Evolutionary conservation across 2,113 vertebrate genomes (phyloP), one percentile per base, ranked within the genome.

Genomic region (Strigops habroptila): DNA sequence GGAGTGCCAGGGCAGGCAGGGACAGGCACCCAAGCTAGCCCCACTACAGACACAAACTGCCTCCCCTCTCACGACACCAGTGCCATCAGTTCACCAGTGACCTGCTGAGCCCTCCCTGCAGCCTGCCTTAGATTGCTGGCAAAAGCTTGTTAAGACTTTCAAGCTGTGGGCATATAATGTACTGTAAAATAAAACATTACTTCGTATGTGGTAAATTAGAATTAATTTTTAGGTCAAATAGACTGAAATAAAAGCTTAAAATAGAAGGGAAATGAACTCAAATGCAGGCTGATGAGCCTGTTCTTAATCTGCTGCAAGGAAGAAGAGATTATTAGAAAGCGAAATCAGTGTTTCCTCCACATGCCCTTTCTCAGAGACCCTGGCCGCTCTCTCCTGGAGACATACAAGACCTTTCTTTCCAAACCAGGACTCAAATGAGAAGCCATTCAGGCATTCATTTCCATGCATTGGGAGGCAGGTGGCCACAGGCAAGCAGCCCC

Each of bases 31-130:
- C 23, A 21, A 28, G 41, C 8, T 22, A 31, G 39, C 17, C 52
- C 35, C 1, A 0, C 21, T 37, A 46, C 15, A 77, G 62, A n/a
- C 8, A 55, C 1, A 10, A 67, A 4, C 18, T 90, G 55, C 22
- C 16, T 53, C 17, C n/a, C 25, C 9, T n/a, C 27, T 46, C 2
- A 1, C 1, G 1, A 41, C 64, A 18, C 14, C 1, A 0, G 44
- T 49, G 41, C 23, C 35, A 14, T 9, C 44, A 51, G 57, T 18
- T 81, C 69, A 37, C 21, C 49, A 30, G 17, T 0, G 1, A 10
- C 8, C 17, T 49, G 19, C 2, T 84, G 65, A 78, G 23, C 25
- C 46, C 18, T 60, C 8, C 21, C 37, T 15, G 59, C 52, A 30
- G 19, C 53, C 59, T 70, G 57, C 60, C 44, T 79, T 37, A 27